Percentiles rank a stretch among this genome's conserved stretches.
These are phyloP conservation scores for Psophia crepitans DNA, from an alignment of 2,113 vertebrate species.

Conservation along the genomic window DNA sequence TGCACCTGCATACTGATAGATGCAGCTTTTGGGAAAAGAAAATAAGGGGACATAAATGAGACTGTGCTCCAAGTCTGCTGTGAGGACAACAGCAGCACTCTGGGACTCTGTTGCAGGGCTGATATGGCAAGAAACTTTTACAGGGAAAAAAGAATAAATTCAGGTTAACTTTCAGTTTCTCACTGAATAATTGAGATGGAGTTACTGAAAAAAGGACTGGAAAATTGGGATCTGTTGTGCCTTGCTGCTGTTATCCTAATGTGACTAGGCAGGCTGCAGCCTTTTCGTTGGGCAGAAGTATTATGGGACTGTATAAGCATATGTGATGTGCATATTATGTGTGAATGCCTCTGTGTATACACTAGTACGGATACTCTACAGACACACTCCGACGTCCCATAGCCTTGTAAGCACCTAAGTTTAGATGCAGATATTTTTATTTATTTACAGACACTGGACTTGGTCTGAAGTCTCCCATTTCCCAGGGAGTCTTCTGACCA, in stretches of 20 bases:
- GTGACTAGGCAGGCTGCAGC: not conserved
- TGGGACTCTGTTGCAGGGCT: not conserved
- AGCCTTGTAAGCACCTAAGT: not conserved
- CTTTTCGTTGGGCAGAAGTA: not conserved
- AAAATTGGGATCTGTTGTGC: not conserved
- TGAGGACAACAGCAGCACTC: not conserved
- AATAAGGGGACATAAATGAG: not conserved
- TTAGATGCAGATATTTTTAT: not conserved
- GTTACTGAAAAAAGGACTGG: not conserved
- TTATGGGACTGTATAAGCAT: not conserved
- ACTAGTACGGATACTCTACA: not conserved
- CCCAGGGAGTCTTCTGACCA: not conserved
- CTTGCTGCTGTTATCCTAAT: not conserved
- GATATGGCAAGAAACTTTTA: not conserved
- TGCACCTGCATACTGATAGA: not conserved
- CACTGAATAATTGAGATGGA: not conserved
- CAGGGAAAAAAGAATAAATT: not conserved
- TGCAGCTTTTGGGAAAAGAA: not conserved
- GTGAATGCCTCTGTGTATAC: not conserved
- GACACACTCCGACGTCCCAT: rapidly evolving
- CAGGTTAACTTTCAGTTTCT: not conserved
- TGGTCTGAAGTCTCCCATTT: not conserved
- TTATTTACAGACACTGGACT: not conserved
- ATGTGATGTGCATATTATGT: not conserved
- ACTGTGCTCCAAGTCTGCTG: not conserved